Evolutionary conservation across 1,140 invertebrate species (phyloP).

Genomic region (Polyergus mexicanus): DNA sequence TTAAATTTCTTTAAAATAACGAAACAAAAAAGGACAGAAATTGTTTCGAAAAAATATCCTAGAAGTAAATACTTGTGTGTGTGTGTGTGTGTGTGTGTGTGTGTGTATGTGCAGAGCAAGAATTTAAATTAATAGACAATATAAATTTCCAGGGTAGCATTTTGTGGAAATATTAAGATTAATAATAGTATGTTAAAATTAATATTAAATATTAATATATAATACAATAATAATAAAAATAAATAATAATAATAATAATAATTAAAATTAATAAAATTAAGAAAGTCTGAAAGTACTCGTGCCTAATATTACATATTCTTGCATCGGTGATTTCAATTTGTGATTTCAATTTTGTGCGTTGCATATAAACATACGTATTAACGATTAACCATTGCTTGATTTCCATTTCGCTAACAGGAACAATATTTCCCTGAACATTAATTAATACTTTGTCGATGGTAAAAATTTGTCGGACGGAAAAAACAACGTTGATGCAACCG

Average conservation of each 20-base stretch:
- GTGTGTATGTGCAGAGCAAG: too few relatives aligned
- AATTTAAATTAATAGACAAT: not conserved
- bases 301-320: constrained; percentile 10
- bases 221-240: too few relatives aligned
- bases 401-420: constrained; percentile 5
- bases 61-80: too few relatives aligned
- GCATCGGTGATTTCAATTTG: not conserved
- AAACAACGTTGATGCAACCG: constrained; percentile 10
- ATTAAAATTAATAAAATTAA: not conserved
- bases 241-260: not conserved
- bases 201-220: too few relatives aligned
- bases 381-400: not conserved
- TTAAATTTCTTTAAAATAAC: constrained; percentile 15
- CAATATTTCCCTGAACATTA: constrained; percentile 46
- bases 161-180: not conserved
- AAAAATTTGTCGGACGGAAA: too few relatives aligned
- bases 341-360: not conserved
- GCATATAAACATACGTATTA: constrained; percentile 29
- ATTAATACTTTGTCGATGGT: constrained; percentile 34
- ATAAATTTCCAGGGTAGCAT: not conserved
- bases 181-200: not conserved
- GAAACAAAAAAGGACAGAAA: not conserved
- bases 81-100: too few relatives aligned
- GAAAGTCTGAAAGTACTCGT: constrained; percentile 10
- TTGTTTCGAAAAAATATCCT: constrained; percentile 4